Evolutionary conservation across 2,113 vertebrate species (phyloP).

Genomic region (Ochotona princeps): DNA sequence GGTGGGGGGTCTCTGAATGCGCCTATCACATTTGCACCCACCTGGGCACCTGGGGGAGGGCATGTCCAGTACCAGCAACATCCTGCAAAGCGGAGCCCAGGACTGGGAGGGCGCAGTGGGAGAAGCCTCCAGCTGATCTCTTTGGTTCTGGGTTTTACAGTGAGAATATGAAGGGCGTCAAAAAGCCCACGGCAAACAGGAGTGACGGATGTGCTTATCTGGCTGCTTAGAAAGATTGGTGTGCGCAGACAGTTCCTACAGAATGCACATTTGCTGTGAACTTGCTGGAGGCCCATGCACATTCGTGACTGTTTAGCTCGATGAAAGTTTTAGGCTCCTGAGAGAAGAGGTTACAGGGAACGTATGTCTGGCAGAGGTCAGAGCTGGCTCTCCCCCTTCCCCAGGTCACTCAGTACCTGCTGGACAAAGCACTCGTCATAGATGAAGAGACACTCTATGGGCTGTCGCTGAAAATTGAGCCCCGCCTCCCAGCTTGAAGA

Average conservation of each 20-base stretch:
- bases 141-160: not conserved
- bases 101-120: no score
- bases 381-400: not conserved
- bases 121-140: not conserved
- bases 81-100: not conserved
- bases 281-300: no score
- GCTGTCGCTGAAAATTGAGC: conserved; percentile 97
- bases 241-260: no score
- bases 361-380: not conserved
- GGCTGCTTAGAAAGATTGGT: no score
- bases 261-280: no score
- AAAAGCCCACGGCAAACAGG: no score
- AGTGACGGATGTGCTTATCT: no score
- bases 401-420: conserved; percentile 97
- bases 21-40: not conserved
- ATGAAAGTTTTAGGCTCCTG: not conserved
- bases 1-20: not conserved
- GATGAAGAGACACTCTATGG: conserved; percentile 98
- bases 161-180: not conserved
- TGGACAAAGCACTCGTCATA: conserved; percentile 97
- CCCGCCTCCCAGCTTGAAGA: conserved; percentile 96
- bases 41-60: no score
- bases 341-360: not conserved
- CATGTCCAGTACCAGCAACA: not conserved
- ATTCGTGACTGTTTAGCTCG: not conserved